phyloP scores from a whole-genome alignment of 2,113 vertebrate species.

The Kryptolebias marmoratus region DNA sequence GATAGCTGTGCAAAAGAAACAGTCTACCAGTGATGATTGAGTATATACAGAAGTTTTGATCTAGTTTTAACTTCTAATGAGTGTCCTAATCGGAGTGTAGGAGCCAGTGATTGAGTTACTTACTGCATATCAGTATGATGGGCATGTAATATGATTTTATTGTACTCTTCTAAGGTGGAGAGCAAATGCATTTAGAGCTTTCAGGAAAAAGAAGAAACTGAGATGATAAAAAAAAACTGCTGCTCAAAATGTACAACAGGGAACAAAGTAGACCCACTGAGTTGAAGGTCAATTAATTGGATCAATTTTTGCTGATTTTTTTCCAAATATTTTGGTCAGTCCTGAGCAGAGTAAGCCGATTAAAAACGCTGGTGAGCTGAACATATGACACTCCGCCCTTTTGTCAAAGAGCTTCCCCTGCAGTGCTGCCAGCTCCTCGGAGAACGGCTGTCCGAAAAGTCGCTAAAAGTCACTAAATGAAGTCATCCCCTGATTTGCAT shows the following conservation, averaged over 20 bases:
- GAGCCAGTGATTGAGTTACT: conserved; percentile 25
- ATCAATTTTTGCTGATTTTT: no score
- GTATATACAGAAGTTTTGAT: conserved; percentile 20
- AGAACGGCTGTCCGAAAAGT: no score
- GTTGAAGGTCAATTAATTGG: no score
- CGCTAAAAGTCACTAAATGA: no score
- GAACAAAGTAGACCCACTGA: no score
- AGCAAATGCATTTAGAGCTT: conserved; percentile 7
- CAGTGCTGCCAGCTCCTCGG: no score
- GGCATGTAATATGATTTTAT: conserved; percentile 35
- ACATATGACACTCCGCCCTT: no score
- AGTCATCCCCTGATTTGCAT: no score
- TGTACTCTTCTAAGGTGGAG: conserved; percentile 1
- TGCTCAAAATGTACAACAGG: not conserved
- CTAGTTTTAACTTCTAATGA: conserved; percentile 30
- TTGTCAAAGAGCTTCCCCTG: no score
- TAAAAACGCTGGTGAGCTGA: no score
- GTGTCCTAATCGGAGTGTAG: conserved; percentile 2
- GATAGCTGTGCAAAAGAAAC: conserved; percentile 6
- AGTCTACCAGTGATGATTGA: conserved; percentile 7
- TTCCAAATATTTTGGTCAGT: no score
- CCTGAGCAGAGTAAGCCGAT: no score
- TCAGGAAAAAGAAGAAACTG: conserved; percentile 4
- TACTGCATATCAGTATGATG: conserved; percentile 1
- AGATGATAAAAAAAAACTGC: not conserved